A percentile compares a stretch with the other conserved stretches of the same genome.
Evolutionary conservation across 2,797 vertebrate genomes (phyloP).

Genomic region (Chiloscyllium punctatum): DNA sequence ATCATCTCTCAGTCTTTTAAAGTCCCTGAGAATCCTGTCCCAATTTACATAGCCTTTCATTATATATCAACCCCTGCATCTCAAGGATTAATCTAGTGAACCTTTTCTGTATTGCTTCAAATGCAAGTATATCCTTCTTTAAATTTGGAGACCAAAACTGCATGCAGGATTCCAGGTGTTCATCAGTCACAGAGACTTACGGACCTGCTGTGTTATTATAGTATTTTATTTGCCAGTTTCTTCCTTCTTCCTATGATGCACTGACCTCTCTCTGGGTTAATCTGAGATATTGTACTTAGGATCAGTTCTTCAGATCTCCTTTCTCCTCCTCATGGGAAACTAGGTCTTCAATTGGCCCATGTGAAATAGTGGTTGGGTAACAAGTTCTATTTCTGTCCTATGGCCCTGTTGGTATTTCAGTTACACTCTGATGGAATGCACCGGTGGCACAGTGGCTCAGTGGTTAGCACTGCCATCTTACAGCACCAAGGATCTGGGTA

Average conservation of each 20-base stretch:
- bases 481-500: too few species aligned
- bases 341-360: background rate
- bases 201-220: background rate
- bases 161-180: background rate
- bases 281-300: background rate
- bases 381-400: background rate
- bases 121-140: background rate
- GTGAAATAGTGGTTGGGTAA: background rate
- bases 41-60: background rate
- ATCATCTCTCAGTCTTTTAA: background rate
- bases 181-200: background rate
- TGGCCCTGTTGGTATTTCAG: background rate
- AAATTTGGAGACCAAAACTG: background rate
- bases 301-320: background rate
- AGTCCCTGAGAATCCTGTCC: background rate
- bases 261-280: background rate
- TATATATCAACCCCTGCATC: background rate
- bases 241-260: background rate
- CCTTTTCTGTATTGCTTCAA: background rate
- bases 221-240: background rate
- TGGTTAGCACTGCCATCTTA: too few species aligned
- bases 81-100: background rate
- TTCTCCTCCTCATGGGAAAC: background rate
- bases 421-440: background rate
- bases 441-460: too few species aligned